These are phyloP conservation scores for Drosophila seclusa DNA, from an alignment of 2,888 invertebrate genomes.

Conservation along the genomic window DNA sequence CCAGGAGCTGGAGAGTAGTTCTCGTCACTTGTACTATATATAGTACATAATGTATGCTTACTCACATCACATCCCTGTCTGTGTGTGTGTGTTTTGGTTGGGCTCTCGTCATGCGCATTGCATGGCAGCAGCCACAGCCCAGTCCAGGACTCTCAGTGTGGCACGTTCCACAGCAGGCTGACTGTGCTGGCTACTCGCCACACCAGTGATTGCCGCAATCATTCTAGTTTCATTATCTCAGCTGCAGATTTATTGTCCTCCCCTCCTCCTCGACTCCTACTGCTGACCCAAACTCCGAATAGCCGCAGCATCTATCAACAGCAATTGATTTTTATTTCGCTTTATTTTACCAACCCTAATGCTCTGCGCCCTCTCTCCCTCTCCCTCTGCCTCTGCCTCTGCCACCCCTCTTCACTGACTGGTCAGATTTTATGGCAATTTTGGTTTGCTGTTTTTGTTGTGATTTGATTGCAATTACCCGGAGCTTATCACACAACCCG, in stretches of 20 bases:
- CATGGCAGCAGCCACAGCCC: constrained; percentile 36
- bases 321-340: constrained; percentile 72
- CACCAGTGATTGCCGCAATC: constrained; percentile 84
- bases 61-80: constrained; percentile 16
- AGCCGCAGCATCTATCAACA: constrained; percentile 57
- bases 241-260: constrained; percentile 72
- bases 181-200: constrained; percentile 57
- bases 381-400: neutral
- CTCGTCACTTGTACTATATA: constrained; percentile 2
- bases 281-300: constrained; percentile 19
- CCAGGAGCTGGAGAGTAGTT: neutral
- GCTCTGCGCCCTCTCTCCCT: neutral
- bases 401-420: constrained; percentile 16
- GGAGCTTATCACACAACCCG: constrained; percentile 55
- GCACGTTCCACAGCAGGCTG: constrained; percentile 23
- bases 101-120: constrained; percentile 67
- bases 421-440: constrained; percentile 52
- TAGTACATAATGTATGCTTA: constrained; percentile 63
- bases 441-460: constrained; percentile 26
- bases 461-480: constrained; percentile 51
- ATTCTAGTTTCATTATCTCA: constrained; percentile 84
- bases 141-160: neutral
- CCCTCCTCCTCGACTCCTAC: constrained; percentile 14
- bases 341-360: constrained; percentile 39
- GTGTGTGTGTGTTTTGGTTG: neutral